A percentile compares a stretch with the other conserved stretches of the same genome.
phyloP scores from a whole-genome alignment of 2,797 vertebrate species.

The Artibeus lituratus region DNA sequence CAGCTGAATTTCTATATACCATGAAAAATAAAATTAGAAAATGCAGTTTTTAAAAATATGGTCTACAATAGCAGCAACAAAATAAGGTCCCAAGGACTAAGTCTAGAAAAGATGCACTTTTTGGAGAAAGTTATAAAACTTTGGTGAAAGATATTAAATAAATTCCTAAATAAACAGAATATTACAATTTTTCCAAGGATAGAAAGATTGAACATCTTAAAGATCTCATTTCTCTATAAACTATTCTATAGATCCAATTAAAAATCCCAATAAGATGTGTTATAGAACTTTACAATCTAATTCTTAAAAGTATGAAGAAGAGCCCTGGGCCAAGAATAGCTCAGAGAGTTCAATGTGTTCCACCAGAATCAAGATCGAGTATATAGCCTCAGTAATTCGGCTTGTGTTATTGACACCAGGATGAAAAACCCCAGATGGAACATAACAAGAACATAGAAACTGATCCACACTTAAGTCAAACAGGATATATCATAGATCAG shows the following conservation, averaged over 20 bases:
- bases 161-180: neutral
- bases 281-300: neutral
- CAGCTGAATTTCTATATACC: neutral
- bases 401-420: neutral
- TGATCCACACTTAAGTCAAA: neutral
- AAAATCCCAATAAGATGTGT: constrained; percentile 14
- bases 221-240: neutral
- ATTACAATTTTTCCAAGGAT: neutral
- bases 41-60: neutral
- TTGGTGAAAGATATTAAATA: neutral
- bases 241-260: neutral
- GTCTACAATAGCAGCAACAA: neutral
- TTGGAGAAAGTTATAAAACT: neutral
- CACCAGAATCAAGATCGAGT: neutral
- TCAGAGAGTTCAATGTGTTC: neutral
- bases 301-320: neutral
- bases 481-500: neutral
- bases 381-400: neutral
- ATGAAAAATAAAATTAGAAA: neutral
- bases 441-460: neutral
- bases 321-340: neutral
- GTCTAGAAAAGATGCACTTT: neutral
- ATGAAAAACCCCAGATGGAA: neutral
- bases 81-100: neutral
- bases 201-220: neutral